These are phyloP conservation scores for Pseudopleuronectes americanus DNA, from an alignment of 2,797 vertebrate species.

Conservation along the genomic window DNA sequence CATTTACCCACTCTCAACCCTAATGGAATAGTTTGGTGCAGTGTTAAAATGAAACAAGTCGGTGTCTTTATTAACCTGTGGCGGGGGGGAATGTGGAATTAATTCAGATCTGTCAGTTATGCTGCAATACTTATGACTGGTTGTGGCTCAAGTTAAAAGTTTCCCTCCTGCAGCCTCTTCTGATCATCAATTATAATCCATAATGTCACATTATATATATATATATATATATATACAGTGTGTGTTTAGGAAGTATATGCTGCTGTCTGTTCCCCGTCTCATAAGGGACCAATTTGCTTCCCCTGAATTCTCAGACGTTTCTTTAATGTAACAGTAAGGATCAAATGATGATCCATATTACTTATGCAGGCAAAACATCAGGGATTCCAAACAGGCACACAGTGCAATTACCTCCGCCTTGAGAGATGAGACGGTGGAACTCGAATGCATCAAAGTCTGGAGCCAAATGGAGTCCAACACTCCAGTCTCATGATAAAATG, in stretches of 20 bases:
- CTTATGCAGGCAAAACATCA: slow-evolving; percentile 64
- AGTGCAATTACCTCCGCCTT: slow-evolving; percentile 61
- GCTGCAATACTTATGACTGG: too few species aligned
- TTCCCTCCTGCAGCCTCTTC: background rate
- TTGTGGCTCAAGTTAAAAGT: background rate
- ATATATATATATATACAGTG: slow-evolving; percentile 9
- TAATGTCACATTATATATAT: slow-evolving; percentile 21
- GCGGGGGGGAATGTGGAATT: too few species aligned
- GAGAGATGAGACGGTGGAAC: slow-evolving; percentile 45
- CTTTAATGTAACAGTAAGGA: slow-evolving; percentile 59
- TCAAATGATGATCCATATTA: slow-evolving; percentile 66
- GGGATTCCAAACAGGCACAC: slow-evolving; percentile 61
- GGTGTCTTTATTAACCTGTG: too few species aligned
- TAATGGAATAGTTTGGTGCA: too few species aligned
- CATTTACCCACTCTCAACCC: too few species aligned
- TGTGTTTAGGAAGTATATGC: slow-evolving; percentile 6
- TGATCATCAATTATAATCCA: slow-evolving; percentile 20
- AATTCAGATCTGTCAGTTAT: too few species aligned
- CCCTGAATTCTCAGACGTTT: slow-evolving; percentile 37
- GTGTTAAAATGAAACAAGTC: too few species aligned
- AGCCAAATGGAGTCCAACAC: slow-evolving; percentile 58
- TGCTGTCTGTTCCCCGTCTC: slow-evolving; percentile 32
- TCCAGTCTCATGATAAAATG: slow-evolving; percentile 55
- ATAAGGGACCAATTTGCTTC: slow-evolving; percentile 43
- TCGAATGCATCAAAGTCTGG: slow-evolving; percentile 63